Conservation (phyloP, 2,113 vertebrate species). For the Cisticola juncidis region DNA sequence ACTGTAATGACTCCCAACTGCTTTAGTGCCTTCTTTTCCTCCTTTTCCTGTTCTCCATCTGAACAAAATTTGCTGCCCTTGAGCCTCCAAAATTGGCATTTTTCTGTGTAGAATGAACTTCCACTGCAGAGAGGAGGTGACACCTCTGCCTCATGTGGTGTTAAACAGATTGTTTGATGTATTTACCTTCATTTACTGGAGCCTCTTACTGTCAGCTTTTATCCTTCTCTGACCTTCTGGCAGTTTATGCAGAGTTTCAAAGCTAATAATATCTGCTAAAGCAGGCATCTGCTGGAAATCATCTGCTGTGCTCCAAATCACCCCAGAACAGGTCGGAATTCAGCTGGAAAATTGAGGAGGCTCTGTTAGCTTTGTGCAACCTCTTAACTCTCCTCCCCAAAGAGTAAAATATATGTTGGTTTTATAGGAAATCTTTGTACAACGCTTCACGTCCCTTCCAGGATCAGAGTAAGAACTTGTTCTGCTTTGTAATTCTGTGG, state of each 20-base stretch:
- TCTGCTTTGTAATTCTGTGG: not conserved
- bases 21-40: not conserved
- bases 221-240: constrained; percentile 30
- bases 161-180: constrained; percentile 17
- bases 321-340: not conserved
- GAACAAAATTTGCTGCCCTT: not conserved
- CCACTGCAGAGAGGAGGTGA: not conserved
- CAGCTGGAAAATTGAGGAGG: constrained; percentile 28
- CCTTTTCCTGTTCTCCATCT: not conserved
- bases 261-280: constrained; percentile 25
- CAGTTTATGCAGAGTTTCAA: constrained; percentile 13
- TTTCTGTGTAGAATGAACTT: not conserved
- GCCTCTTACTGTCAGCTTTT: constrained; percentile 17
- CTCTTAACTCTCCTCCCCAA: not conserved
- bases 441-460: not conserved
- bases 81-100: not conserved
- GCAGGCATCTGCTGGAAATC: not conserved
- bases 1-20: not conserved
- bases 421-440: not conserved
- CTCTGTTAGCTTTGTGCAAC: not conserved
- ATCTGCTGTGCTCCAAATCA: not conserved
- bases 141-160: not conserved
- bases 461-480: not conserved
- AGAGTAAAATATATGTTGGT: not conserved
- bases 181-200: constrained; percentile 21